These are phyloP conservation scores for Nerophis ophidion DNA, from an alignment of 2,113 vertebrate genomes.

Conservation along the genomic window DNA sequence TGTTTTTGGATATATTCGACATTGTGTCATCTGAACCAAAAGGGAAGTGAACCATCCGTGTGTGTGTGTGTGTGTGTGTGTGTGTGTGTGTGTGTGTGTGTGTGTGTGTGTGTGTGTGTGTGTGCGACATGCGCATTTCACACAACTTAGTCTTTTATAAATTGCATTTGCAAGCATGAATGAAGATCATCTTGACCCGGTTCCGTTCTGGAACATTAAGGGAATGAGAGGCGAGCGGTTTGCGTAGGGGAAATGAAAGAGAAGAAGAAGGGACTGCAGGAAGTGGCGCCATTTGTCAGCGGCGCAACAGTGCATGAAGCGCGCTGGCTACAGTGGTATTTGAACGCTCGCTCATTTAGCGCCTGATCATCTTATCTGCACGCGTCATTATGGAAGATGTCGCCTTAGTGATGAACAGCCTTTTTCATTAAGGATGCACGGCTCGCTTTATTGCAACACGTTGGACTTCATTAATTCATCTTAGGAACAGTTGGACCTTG, in stretches of 20 bases:
- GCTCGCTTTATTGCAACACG: constrained; percentile 51
- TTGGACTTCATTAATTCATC: constrained; percentile 19
- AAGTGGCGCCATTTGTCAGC: constrained; percentile 56
- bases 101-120: constrained; percentile 16
- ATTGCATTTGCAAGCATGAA: constrained; percentile 2
- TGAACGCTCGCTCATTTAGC: constrained; percentile 64
- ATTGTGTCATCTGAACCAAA: too few relatives aligned
- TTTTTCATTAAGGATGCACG: constrained; percentile 57
- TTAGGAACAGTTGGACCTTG: constrained; percentile 19
- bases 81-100: constrained; percentile 32
- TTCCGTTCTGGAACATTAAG: neutral
- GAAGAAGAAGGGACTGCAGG: constrained; percentile 24
- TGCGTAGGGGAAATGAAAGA: constrained; percentile 9
- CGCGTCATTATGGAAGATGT: constrained; percentile 54
- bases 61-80: too few relatives aligned
- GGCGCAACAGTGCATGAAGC: constrained; percentile 55
- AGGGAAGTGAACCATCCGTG: too few relatives aligned
- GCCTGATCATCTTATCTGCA: constrained; percentile 64
- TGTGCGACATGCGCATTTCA: neutral
- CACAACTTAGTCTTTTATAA: neutral
- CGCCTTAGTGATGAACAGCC: constrained; percentile 58
- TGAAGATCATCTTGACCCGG: neutral
- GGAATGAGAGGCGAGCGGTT: constrained; percentile 1
- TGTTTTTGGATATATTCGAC: too few relatives aligned
- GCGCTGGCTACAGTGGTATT: constrained; percentile 53